These are phyloP conservation scores for Strix uralensis DNA, from an alignment of 2,113 vertebrate species.

Conservation along the genomic window DNA sequence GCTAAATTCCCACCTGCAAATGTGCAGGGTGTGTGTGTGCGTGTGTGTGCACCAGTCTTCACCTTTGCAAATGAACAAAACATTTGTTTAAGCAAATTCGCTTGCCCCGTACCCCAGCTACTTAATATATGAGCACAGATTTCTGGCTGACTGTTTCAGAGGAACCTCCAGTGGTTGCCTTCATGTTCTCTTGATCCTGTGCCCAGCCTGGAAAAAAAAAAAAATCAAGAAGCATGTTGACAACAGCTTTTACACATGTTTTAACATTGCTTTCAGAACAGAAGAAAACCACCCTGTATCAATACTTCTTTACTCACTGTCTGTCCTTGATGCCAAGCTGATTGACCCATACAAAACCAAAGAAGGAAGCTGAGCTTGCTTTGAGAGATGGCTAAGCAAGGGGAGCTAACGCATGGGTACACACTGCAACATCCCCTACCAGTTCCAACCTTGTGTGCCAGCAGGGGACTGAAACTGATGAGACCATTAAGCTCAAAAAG, in stretches of 20 bases:
- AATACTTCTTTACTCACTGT: background rate
- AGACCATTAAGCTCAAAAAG: conserved; percentile 15
- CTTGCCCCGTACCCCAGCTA: background rate
- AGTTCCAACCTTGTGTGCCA: background rate
- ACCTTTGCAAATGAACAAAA: background rate
- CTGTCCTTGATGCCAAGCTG: background rate
- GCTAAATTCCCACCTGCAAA: background rate
- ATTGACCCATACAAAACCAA: background rate
- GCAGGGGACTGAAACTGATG: background rate
- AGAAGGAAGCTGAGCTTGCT: background rate
- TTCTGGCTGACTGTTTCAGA: background rate
- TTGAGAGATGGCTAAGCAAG: background rate
- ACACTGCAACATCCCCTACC: background rate
- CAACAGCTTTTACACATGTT: background rate
- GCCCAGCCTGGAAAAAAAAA: background rate
- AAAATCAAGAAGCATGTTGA: background rate
- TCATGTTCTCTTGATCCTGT: background rate
- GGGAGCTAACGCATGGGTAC: background rate
- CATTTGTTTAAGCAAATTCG: background rate
- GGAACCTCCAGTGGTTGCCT: background rate
- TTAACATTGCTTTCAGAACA: background rate
- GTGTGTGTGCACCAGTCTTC: background rate
- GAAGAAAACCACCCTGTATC: background rate
- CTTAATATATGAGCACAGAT: background rate
- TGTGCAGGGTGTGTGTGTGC: accelerated